Evolutionary conservation across 1,140 invertebrate genomes (phyloP), one percentile per base, ranked within the genome.

Genomic region (Melanaphis sacchari): DNA sequence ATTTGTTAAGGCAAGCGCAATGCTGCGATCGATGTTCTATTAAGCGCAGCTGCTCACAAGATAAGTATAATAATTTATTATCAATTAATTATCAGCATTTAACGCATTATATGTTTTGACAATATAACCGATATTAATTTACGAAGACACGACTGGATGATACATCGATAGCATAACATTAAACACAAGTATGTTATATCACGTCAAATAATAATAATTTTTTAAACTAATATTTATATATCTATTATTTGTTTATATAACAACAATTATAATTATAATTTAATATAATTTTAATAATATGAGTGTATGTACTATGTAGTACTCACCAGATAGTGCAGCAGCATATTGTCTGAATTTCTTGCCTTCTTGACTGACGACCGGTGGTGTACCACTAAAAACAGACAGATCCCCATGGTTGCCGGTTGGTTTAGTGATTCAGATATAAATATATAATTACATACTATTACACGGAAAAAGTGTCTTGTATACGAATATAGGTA

Each of bases 401-500:
- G 93, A 94, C 89, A 94, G 36, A 94, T 94, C 90, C 82, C 81
- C n/a, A n/a, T n/a, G n/a, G n/a, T n/a, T n/a, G n/a, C n/a, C 88
- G 90, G 41, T 94, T 94, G 84, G 94, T 94, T 15, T 76, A 41
- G 22, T 94, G 31, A 21, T 95, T 82, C 95, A 95, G 54, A 59
- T 59, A 26, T 43, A 54, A 26, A 26, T 8, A 43, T 26, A 31
- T 31, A 11, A 59, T 11, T 59, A 11, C 6, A 31, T 31, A 46
- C 43, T 46, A 46, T 46, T 46, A 46, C n/a, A n/a, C n/a, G n/a
- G n/a, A n/a, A n/a, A n/a, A n/a, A n/a, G n/a, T n/a, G n/a, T n/a
- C n/a, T n/a, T n/a, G n/a, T n/a, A n/a, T n/a, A n/a, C n/a, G n/a
- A n/a, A n/a, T n/a, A n/a, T n/a, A n/a, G n/a, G n/a, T n/a, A n/a